Evolutionary conservation across 2,113 vertebrate genomes (phyloP).

Genomic region (Jaculus jaculus): DNA sequence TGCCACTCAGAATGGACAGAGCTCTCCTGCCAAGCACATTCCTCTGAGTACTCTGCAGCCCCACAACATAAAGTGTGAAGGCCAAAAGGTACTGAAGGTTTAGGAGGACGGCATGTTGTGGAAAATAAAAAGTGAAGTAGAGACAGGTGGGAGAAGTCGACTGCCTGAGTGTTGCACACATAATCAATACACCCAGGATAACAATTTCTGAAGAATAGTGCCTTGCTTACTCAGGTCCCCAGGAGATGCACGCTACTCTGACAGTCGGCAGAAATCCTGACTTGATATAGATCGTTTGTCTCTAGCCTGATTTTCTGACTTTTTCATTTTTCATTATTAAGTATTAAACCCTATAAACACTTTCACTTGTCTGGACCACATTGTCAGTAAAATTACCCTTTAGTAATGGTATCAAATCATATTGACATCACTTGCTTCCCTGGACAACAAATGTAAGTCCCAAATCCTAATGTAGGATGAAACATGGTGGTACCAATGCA

Average conservation of each 20-base stretch:
- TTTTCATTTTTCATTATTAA: conserved; percentile 82
- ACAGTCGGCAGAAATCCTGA: not conserved
- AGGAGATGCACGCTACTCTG: fast-evolving
- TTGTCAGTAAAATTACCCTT: conserved; percentile 78
- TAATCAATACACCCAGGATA: not conserved
- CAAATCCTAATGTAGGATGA: not conserved
- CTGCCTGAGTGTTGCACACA: conserved; percentile 4
- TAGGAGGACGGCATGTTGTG: not conserved
- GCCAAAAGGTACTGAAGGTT: not conserved
- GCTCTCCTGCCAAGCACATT: fast-evolving
- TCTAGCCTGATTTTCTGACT: conserved; percentile 18
- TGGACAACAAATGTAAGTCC: conserved; percentile 6
- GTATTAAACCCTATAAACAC: conserved; percentile 84
- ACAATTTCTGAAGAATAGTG: conserved; percentile 20
- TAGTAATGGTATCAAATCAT: conserved; percentile 59
- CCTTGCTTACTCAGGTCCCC: conserved; percentile 25
- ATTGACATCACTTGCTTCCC: conserved; percentile 57
- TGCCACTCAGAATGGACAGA: not conserved
- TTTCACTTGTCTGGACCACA: conserved; percentile 68
- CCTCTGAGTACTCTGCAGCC: not conserved
- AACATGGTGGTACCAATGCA: not conserved
- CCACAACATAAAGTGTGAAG: not conserved
- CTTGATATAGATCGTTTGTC: not conserved
- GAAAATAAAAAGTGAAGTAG: conserved; percentile 52
- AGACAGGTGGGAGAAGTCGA: conserved; percentile 38